These are phyloP conservation scores for Trinorchestia longiramus DNA, from an alignment of 1,140 invertebrate species.

Conservation along the genomic window DNA sequence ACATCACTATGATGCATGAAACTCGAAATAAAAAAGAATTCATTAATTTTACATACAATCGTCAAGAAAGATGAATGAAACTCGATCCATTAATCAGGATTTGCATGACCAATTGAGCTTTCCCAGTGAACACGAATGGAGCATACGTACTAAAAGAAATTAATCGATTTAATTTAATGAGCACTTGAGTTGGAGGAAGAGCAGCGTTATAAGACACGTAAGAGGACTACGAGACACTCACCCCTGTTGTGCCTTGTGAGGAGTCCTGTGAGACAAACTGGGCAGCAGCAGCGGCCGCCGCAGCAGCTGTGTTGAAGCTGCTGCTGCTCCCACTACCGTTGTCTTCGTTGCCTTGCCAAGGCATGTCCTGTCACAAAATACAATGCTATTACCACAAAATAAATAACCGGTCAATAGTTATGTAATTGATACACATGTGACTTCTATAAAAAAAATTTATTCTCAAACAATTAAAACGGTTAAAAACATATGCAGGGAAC, in stretches of 20 bases:
- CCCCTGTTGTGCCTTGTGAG: constrained; percentile 64
- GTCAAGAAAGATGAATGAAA: not conserved
- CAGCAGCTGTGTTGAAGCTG: not conserved
- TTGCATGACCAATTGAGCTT: not conserved
- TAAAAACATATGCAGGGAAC: too few relatives aligned
- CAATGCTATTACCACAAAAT: not conserved
- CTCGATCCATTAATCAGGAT: not conserved
- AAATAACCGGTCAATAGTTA: too few relatives aligned
- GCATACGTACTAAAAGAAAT: too few relatives aligned
- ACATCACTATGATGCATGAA: not conserved
- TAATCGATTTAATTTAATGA: too few relatives aligned
- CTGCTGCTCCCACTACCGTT: constrained; percentile 2
- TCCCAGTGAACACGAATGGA: not conserved
- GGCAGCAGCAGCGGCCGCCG: not conserved
- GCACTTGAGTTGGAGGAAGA: not conserved
- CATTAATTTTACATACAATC: not conserved
- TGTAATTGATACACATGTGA: too few relatives aligned
- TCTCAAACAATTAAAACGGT: too few relatives aligned
- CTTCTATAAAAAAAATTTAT: too few relatives aligned
- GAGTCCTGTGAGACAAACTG: constrained; percentile 38
- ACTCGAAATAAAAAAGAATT: too few relatives aligned
- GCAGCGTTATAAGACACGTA: constrained; percentile 10
- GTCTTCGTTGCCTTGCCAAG: constrained; percentile 60
- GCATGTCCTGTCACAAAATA: constrained; percentile 56
- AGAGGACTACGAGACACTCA: constrained; percentile 61